phyloP scores from a whole-genome alignment of 2,113 vertebrate genomes.

The Pogonocichla stellata region DNA sequence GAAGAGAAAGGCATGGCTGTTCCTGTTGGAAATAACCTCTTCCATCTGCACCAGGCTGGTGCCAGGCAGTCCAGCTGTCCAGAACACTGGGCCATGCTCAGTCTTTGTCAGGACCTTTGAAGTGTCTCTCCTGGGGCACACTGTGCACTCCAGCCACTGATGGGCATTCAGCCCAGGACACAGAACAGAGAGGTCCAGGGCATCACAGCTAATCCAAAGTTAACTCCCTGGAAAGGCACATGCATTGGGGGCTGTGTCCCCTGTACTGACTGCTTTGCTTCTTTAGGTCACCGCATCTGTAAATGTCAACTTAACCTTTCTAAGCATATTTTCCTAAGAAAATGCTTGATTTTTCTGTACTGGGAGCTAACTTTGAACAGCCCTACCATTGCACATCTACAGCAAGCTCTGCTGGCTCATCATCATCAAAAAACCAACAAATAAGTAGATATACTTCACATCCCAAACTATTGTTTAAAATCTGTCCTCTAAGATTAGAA shows the following conservation, averaged over 20 bases:
- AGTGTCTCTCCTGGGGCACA: rapidly evolving
- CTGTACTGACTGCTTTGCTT: not conserved
- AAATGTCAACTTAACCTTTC: not conserved
- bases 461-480: not conserved
- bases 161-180: not conserved
- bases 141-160: not conserved
- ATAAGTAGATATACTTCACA: not conserved
- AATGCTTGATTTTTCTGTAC: not conserved
- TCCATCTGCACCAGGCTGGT: not conserved
- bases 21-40: not conserved
- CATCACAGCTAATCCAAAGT: not conserved
- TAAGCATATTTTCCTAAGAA: not conserved
- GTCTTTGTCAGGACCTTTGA: not conserved
- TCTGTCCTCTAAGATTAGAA: not conserved
- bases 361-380: not conserved
- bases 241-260: not conserved
- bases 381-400: not conserved
- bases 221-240: not conserved
- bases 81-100: not conserved
- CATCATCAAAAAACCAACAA: not conserved
- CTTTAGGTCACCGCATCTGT: not conserved
- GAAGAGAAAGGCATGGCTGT: not conserved
- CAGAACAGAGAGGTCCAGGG: not conserved
- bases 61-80: not conserved
- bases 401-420: not conserved